Conservation (phyloP, 2,888 invertebrate genomes). For the Polymixis lichenea region DNA sequence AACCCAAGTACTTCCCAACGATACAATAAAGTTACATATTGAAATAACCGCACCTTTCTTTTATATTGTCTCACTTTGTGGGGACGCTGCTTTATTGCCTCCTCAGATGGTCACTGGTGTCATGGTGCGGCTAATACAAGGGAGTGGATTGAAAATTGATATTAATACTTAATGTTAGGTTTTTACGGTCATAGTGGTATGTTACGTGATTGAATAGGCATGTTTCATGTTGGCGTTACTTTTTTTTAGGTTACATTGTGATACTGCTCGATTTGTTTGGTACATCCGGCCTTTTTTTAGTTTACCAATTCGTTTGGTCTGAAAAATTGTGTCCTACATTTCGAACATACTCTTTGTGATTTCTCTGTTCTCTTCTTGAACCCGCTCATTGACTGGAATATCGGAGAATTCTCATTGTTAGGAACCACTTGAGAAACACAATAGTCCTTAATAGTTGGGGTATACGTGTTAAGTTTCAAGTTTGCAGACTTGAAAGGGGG, state of each 20-base stretch:
- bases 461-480: constrained; percentile 12
- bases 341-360: not conserved
- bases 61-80: constrained; percentile 60
- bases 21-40: constrained; percentile 85
- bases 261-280: not conserved
- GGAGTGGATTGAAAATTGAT: constrained; percentile 61
- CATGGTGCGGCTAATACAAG: constrained; percentile 16
- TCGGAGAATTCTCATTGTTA: not conserved
- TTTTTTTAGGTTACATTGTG: not conserved
- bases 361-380: not conserved
- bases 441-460: not conserved
- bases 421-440: constrained; percentile 2
- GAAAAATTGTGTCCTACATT: not conserved
- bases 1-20: constrained; percentile 78
- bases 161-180: constrained; percentile 28
- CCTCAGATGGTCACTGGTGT: constrained; percentile 54
- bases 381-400: constrained; percentile 4
- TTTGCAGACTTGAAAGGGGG: not conserved
- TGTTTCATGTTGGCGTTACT: constrained; percentile 7
- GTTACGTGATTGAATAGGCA: constrained; percentile 9
- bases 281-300: not conserved
- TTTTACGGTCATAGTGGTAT: constrained; percentile 3
- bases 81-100: constrained; percentile 57
- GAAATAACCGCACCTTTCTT: constrained; percentile 80
- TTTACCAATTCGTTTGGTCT: not conserved